Percentiles rank a stretch among this genome's conserved stretches.
Evolutionary conservation across 2,113 vertebrate species (phyloP).

Genomic region (Brachypteracias leptosomus): DNA sequence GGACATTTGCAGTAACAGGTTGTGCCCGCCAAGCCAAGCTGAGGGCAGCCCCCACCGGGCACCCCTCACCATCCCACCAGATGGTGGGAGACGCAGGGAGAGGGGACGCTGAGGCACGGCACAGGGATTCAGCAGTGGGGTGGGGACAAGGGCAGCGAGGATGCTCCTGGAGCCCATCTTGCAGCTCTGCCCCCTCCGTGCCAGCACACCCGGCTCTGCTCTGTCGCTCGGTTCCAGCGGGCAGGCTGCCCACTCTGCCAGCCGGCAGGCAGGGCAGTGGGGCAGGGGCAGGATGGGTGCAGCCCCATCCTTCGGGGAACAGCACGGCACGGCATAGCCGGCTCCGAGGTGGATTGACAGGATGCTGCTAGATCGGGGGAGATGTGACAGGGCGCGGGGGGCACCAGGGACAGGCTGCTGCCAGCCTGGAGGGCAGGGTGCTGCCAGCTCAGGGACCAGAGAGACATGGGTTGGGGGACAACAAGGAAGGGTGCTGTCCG

Average conservation of each 20-base stretch:
- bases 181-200: neutral
- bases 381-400: neutral
- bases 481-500: neutral
- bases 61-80: neutral
- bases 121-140: neutral
- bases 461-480: neutral
- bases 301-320: neutral
- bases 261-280: neutral
- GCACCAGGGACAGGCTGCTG: neutral
- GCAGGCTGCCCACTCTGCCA: neutral
- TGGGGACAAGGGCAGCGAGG: neutral
- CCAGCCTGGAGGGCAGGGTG: neutral
- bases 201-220: neutral
- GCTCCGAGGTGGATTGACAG: neutral
- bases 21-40: neutral
- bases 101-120: neutral
- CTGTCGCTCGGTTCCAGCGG: neutral
- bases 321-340: neutral
- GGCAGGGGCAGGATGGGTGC: neutral
- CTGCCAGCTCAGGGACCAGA: neutral
- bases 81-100: neutral
- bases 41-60: neutral
- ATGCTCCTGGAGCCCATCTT: neutral
- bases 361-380: neutral
- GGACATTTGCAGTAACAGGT: constrained; percentile 21